These are phyloP conservation scores for Agelas oroides DNA, from an alignment of 37 sponge, comb jelly and placozoan genomes.

Conservation along the genomic window DNA sequence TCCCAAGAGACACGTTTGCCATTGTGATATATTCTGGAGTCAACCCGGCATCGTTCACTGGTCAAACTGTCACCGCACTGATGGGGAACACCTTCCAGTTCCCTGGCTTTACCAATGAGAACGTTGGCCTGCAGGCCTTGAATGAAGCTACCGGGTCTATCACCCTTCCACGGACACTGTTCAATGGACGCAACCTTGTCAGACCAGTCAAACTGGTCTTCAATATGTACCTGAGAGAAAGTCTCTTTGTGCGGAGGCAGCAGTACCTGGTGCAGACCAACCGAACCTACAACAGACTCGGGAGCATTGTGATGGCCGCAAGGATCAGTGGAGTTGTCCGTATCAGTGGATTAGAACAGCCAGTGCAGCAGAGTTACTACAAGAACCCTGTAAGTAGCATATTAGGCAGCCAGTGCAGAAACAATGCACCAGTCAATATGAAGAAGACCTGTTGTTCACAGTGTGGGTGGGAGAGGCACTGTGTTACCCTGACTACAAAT, in stretches of 20 bases:
- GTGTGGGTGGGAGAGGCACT: no score
- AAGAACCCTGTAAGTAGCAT: constrained; percentile 12
- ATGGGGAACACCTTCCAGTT: neutral
- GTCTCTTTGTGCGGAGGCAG: constrained; percentile 27
- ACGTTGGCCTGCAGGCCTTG: neutral
- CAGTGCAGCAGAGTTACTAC: constrained; percentile 7
- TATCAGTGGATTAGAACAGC: constrained; percentile 3
- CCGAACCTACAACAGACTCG: neutral
- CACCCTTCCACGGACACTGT: constrained; percentile 10
- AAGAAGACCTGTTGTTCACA: no score
- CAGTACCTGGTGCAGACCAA: constrained; percentile 7
- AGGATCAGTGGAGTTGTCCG: constrained; percentile 8
- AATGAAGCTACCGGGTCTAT: neutral
- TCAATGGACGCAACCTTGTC: neutral
- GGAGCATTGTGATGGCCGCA: constrained; percentile 31
- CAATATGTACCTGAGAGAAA: constrained; percentile 19
- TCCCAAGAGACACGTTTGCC: constrained; percentile 14
- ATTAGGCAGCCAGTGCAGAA: neutral
- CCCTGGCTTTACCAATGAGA: neutral
- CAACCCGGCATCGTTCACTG: neutral
- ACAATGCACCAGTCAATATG: no score
- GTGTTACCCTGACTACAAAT: no score
- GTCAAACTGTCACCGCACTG: neutral
- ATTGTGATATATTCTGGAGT: neutral
- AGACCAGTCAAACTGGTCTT: neutral